Percentiles rank a stretch among this genome's conserved stretches.
These are phyloP conservation scores for Oasisia sp. DNA, from an alignment of 2,888 invertebrate species.

Conservation along the genomic window DNA sequence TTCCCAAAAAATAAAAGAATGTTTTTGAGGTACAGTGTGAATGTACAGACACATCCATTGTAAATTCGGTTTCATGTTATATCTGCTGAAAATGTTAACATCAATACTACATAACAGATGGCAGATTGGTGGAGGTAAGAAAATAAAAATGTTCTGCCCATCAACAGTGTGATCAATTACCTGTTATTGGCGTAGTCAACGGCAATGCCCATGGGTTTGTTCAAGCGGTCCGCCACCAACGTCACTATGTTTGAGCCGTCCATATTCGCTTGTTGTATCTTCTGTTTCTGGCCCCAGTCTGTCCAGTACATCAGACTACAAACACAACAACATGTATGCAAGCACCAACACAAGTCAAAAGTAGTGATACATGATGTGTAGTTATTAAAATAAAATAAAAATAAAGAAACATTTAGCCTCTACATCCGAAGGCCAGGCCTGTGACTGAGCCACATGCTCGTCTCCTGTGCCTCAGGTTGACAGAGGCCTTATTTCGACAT, in stretches of 20 bases:
- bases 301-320: slow-evolving; percentile 58
- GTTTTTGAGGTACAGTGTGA: too few species aligned
- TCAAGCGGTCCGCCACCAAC: slow-evolving; percentile 38
- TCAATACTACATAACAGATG: neutral
- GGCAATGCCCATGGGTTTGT: slow-evolving; percentile 37
- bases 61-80: too few species aligned
- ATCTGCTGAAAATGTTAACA: too few species aligned
- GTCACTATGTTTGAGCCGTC: slow-evolving; percentile 50
- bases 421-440: too few species aligned
- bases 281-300: slow-evolving; percentile 54
- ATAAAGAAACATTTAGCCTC: too few species aligned
- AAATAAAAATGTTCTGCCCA: neutral
- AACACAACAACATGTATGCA: slow-evolving; percentile 24
- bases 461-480: too few species aligned
- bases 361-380: too few species aligned
- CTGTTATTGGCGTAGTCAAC: slow-evolving; percentile 35
- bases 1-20: too few species aligned
- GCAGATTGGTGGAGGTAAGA: neutral
- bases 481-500: too few species aligned
- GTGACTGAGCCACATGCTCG: too few species aligned
- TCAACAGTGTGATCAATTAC: neutral
- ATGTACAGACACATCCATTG: too few species aligned
- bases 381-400: too few species aligned
- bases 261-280: slow-evolving; percentile 56
- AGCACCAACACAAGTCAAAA: neutral